Conservation (phyloP, 53 echinoderm and acorn worm genomes). For the Pentamera pediparva region DNA sequence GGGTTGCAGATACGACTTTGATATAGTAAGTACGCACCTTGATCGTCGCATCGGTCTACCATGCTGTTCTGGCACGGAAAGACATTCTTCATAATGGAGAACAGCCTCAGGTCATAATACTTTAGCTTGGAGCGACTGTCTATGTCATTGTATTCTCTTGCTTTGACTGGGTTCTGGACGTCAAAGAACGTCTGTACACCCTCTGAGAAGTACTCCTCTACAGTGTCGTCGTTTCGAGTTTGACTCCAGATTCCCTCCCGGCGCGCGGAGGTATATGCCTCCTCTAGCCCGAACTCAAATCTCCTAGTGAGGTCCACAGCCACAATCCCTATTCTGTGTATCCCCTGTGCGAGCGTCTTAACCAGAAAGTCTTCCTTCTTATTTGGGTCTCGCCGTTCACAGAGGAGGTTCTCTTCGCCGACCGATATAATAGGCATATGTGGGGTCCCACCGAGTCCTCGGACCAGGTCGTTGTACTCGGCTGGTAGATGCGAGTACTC, state of each 20-base stretch:
- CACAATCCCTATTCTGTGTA: conserved; percentile 52
- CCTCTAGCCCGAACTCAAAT: conserved; percentile 42
- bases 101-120: conserved; percentile 48
- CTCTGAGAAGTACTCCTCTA: conserved; percentile 62
- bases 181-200: conserved; percentile 60
- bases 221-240: conserved; percentile 35
- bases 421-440: conserved; percentile 80
- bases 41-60: conserved; percentile 44
- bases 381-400: conserved; percentile 52
- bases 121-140: conserved; percentile 44
- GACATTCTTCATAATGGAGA: conserved; percentile 35
- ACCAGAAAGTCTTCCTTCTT: conserved; percentile 61
- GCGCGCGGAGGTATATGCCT: conserved; percentile 66
- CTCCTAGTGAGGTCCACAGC: conserved; percentile 10
- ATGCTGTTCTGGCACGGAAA: conserved; percentile 59
- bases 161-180: conserved; percentile 33
- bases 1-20: too few species aligned
- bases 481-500: conserved; percentile 61
- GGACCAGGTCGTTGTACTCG: conserved; percentile 24
- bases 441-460: conserved; percentile 71
- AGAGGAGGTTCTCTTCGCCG: conserved; percentile 84
- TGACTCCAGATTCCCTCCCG: conserved; percentile 50
- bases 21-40: conserved; percentile 7
- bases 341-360: conserved; percentile 60
- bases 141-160: conserved; percentile 42